phyloP scores from a whole-genome alignment of 1,140 invertebrate species.

The Drosophila sucinea region DNA sequence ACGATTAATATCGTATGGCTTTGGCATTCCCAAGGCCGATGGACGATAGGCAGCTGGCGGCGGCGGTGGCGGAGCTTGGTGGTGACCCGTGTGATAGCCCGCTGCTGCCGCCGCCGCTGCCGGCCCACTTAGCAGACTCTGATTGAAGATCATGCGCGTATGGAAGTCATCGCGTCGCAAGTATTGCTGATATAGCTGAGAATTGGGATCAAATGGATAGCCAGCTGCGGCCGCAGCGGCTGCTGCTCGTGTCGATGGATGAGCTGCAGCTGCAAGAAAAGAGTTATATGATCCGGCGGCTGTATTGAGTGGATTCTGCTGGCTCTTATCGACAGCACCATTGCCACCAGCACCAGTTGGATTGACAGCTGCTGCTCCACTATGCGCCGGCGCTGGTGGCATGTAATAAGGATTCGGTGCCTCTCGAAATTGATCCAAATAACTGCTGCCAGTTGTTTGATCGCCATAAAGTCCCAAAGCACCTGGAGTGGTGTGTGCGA shows the following conservation, averaged over 20 bases:
- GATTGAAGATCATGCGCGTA: slow-evolving; percentile 85
- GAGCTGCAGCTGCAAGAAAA: slow-evolving; percentile 77
- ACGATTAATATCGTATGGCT: slow-evolving; percentile 86
- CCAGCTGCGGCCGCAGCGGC: slow-evolving; percentile 83
- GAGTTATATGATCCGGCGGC: slow-evolving; percentile 71
- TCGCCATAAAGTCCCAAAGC: slow-evolving; percentile 85
- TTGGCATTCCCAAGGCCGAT: slow-evolving; percentile 86
- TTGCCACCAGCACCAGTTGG: slow-evolving; percentile 36
- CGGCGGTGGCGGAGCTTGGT: slow-evolving; percentile 84
- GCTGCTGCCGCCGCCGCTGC: slow-evolving; percentile 77
- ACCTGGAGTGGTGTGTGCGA: slow-evolving; percentile 85
- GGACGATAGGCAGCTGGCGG: slow-evolving; percentile 86
- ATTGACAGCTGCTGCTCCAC: slow-evolving; percentile 78
- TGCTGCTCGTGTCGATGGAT: slow-evolving; percentile 82
- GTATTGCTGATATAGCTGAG: slow-evolving; percentile 88
- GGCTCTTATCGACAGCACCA: slow-evolving; percentile 75
- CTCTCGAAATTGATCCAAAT: slow-evolving; percentile 86
- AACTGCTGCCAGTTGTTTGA: slow-evolving; percentile 84
- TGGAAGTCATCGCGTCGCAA: slow-evolving; percentile 86
- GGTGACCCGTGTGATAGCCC: slow-evolving; percentile 70
- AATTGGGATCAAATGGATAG: slow-evolving; percentile 86
- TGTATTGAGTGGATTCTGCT: slow-evolving; percentile 63
- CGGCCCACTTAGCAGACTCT: slow-evolving; percentile 84
- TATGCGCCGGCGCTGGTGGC: slow-evolving; percentile 85
- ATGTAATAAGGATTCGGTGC: slow-evolving; percentile 84